Conservation (phyloP, 2,113 vertebrate species). For the Bungarus multicinctus region DNA sequence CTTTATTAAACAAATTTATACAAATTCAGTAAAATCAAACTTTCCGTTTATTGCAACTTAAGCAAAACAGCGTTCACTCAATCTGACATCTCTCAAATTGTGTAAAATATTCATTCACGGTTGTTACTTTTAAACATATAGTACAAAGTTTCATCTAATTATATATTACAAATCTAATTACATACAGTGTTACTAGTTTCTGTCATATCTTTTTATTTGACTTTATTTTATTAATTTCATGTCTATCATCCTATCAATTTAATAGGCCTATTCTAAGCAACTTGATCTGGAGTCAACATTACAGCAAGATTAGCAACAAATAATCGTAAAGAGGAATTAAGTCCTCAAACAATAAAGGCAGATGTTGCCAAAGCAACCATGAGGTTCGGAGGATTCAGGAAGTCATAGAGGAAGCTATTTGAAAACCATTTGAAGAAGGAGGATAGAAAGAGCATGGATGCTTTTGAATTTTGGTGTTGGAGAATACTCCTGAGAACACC, state of each 20-base stretch:
- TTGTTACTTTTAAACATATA: no score
- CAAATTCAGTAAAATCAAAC: no score
- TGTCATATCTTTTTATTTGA: no score
- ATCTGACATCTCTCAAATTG: no score
- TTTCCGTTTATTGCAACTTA: no score
- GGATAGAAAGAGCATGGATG: background rate
- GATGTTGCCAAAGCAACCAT: background rate
- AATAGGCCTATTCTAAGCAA: background rate
- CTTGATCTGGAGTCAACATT: background rate
- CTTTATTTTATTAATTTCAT: no score
- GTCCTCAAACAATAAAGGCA: background rate
- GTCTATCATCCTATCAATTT: background rate
- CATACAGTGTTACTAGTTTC: no score
- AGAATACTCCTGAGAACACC: background rate
- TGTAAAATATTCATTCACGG: no score
- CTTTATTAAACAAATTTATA: no score
- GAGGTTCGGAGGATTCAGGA: slow-evolving; percentile 51
- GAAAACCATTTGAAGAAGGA: slow-evolving; percentile 42
- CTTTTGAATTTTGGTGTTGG: background rate
- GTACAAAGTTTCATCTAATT: no score
- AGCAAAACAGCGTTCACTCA: no score
- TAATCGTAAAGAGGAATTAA: background rate
- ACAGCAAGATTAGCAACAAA: background rate
- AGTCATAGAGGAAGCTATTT: slow-evolving; percentile 56
- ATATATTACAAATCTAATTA: no score